Evolutionary conservation across 2,888 invertebrate genomes (phyloP).

Genomic region (Acanthosepion lycidas): DNA sequence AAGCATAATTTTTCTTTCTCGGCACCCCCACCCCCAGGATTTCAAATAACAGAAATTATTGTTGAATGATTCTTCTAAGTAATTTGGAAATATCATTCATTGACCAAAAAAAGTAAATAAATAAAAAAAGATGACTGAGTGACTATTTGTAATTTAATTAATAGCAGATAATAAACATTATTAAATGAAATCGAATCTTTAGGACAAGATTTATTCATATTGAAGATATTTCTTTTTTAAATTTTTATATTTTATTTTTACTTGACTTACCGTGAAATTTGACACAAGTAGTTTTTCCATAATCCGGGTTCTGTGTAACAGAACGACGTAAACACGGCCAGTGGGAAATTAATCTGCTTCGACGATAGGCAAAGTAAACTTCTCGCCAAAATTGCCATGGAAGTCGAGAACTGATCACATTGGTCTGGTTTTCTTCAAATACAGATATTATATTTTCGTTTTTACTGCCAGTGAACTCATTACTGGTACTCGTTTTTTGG

Average conservation of each 20-base stretch:
- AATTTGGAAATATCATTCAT: no score
- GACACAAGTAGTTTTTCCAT: slow-evolving; percentile 37
- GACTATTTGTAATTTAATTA: no score
- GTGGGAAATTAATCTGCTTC: neutral
- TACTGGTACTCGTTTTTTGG: neutral
- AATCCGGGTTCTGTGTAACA: neutral
- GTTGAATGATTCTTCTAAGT: no score
- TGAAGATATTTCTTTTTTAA: neutral
- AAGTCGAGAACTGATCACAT: neutral
- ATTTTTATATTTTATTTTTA: neutral
- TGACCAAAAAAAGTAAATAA: no score
- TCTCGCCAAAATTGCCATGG: slow-evolving; percentile 42
- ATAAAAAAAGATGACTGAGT: no score
- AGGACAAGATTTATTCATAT: no score
- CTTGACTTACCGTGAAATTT: slow-evolving; percentile 39
- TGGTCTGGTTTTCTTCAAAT: neutral
- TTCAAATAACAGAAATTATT: no score
- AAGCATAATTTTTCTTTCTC: no score
- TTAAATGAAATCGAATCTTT: no score
- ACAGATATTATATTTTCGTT: neutral
- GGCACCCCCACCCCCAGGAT: no score
- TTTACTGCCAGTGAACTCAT: neutral
- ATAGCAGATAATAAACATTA: no score
- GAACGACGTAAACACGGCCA: slow-evolving; percentile 25
- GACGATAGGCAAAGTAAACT: slow-evolving; percentile 33